A percentile compares a stretch with the other conserved stretches of the same genome.
These are phyloP conservation scores for Cydia pomonella DNA, from an alignment of 1,140 invertebrate species.

Conservation along the genomic window DNA sequence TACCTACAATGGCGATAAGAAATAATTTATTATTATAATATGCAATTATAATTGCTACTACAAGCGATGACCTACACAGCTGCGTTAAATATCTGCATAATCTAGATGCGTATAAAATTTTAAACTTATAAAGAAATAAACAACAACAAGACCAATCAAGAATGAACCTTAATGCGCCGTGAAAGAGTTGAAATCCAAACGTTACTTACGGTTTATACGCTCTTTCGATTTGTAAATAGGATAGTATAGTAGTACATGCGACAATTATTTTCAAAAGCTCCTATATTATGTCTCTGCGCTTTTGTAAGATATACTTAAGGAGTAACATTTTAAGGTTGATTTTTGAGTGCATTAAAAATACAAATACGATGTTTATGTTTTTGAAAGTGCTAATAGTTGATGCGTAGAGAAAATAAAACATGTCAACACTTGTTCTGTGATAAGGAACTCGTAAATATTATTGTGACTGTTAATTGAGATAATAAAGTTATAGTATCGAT, in stretches of 20 bases:
- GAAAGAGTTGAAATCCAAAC: neutral
- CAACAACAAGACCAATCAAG: neutral
- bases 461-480: neutral
- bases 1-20: conserved; percentile 14
- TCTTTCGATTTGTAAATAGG: neutral
- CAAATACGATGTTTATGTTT: neutral
- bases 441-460: neutral
- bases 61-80: conserved; percentile 26
- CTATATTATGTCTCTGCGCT: neutral
- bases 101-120: neutral
- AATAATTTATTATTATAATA: conserved; percentile 23
- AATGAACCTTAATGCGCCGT: neutral
- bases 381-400: neutral
- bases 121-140: neutral
- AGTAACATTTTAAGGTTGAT: neutral
- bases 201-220: neutral
- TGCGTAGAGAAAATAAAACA: conserved; percentile 1
- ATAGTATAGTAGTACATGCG: neutral
- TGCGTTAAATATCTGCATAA: conserved; percentile 17
- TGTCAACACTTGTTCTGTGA: neutral
- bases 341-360: neutral
- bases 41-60: conserved; percentile 25
- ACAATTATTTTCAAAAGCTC: neutral
- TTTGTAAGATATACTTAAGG: neutral
- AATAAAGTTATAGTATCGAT: conserved; percentile 7